phyloP scores from a whole-genome alignment of 2,888 invertebrate species.

The Globia sparganii region DNA sequence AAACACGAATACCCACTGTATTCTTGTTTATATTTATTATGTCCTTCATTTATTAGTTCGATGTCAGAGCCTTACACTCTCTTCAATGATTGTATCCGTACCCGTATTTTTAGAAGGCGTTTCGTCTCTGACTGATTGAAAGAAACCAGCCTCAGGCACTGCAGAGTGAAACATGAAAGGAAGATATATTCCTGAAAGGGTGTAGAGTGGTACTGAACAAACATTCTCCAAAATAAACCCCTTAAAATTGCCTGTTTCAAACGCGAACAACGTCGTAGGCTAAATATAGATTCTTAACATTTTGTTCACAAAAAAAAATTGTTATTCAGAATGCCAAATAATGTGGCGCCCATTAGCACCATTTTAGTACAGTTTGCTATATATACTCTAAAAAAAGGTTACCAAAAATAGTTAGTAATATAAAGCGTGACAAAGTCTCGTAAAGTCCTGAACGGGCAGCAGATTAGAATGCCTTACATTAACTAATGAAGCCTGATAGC shows the following conservation, averaged over 20 bases:
- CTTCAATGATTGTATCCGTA: not conserved
- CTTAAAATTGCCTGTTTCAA: not conserved
- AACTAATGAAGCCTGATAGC: conserved; percentile 63
- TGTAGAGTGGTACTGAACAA: not conserved
- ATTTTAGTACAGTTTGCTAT: not conserved
- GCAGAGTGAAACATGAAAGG: conserved; percentile 1
- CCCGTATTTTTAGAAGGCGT: not conserved
- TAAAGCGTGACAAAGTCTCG: conserved; percentile 56
- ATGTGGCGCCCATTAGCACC: not conserved
- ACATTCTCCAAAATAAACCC: conserved; percentile 12
- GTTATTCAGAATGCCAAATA: not conserved
- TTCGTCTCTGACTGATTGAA: not conserved
- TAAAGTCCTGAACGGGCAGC: conserved; percentile 41
- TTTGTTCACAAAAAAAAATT: not conserved
- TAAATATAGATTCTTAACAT: not conserved
- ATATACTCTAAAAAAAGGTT: not conserved
- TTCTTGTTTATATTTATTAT: not conserved
- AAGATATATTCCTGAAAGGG: not conserved
- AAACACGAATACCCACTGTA: not conserved
- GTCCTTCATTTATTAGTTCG: not conserved
- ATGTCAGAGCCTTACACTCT: not conserved
- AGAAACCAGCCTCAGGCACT: conserved; percentile 16
- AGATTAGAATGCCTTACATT: conserved; percentile 53
- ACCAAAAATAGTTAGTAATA: not conserved
- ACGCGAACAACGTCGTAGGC: not conserved